These are phyloP conservation scores for Valencia hispanica DNA, from an alignment of 2,797 vertebrate species.

Conservation along the genomic window DNA sequence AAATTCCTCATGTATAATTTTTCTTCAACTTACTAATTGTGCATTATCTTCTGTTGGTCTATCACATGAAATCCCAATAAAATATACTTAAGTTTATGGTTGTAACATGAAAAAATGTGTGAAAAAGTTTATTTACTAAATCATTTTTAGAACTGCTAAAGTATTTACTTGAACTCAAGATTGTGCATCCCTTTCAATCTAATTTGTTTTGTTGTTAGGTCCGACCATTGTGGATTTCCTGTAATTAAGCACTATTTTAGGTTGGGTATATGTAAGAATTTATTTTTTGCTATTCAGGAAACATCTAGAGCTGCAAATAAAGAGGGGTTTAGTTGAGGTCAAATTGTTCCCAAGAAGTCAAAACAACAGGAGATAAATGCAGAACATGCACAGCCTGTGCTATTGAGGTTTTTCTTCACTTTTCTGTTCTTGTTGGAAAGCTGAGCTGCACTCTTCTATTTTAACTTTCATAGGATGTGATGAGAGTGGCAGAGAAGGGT, in stretches of 20 bases:
- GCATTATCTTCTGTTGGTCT: not conserved
- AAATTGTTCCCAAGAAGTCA: slow-evolving; percentile 37
- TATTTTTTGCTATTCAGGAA: not conserved
- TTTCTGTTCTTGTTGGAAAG: slow-evolving; percentile 4
- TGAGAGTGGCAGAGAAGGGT: slow-evolving; percentile 11
- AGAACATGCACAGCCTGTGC: slow-evolving; percentile 15
- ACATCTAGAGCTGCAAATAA: slow-evolving; percentile 4
- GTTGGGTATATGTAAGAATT: slow-evolving; percentile 14
- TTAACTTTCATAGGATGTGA: slow-evolving; percentile 5
- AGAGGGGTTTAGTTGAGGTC: slow-evolving; percentile 29
- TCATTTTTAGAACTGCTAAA: slow-evolving; percentile 15
- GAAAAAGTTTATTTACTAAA: not conserved
- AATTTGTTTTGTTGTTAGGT: slow-evolving; percentile 11
- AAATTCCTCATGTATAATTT: not conserved
- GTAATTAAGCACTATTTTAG: slow-evolving; percentile 18
- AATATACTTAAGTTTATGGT: not conserved
- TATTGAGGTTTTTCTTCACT: slow-evolving; percentile 17
- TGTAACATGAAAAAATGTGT: not conserved
- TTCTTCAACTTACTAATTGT: not conserved
- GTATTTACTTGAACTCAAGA: slow-evolving; percentile 52
- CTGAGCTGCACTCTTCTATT: not conserved
- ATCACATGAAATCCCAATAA: not conserved
- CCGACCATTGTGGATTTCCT: slow-evolving; percentile 12
- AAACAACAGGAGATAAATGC: slow-evolving; percentile 36
- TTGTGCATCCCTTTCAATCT: slow-evolving; percentile 12